Evolutionary conservation across 2,797 vertebrate genomes (phyloP), one percentile per base, ranked within the genome.

Genomic region (Arctocebus calabarensis): DNA sequence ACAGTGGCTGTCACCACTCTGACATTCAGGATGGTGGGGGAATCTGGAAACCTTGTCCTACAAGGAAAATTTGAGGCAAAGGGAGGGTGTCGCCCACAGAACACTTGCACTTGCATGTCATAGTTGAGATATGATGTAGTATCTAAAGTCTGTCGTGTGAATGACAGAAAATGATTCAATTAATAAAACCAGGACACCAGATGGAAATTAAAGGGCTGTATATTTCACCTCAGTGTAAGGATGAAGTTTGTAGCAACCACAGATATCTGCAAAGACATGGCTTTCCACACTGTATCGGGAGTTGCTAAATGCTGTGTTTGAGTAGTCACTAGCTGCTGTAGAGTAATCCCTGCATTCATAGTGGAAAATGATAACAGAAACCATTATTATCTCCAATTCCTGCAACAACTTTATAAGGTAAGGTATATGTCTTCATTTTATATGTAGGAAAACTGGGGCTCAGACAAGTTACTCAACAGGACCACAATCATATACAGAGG

Each of bases 401-500:
- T 79, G 43, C n/a, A 77, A 73, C 17, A 43, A 55, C 43, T 78
- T 74, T 74, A 19, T 43, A 85, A 90, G 34, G 66, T 57, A 82
- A 97, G 48, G 59, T 14, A 52, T 43, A 48, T 13, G 34, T 74
- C 78, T 55, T 95, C 23, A 84, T 57, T 89, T 85, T 62, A 68
- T 66, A 92, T 22, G 14, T 83, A 57, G 84, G 79, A 91, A 88
- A 96, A 85, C 20, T 34, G 78, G 84, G 32, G 45, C 62, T 66
- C 83, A 75, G n/a, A 73, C 22, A 89, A 6, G 27, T 79, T 25
- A 62, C 19, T 84, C 77, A 83, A 57, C 34, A 87, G 34, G 3
- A 14, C 5, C 74, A 66, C 43, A 27, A 75, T 34, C 83, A 27
- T 59, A 8, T 1, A 66, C 27, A n/a, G 48, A n/a, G 29, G 37